These are phyloP conservation scores for Heliocidaris erythrogramma DNA, from an alignment of 35 echinoderm and acorn worm genomes.

Conservation along the genomic window DNA sequence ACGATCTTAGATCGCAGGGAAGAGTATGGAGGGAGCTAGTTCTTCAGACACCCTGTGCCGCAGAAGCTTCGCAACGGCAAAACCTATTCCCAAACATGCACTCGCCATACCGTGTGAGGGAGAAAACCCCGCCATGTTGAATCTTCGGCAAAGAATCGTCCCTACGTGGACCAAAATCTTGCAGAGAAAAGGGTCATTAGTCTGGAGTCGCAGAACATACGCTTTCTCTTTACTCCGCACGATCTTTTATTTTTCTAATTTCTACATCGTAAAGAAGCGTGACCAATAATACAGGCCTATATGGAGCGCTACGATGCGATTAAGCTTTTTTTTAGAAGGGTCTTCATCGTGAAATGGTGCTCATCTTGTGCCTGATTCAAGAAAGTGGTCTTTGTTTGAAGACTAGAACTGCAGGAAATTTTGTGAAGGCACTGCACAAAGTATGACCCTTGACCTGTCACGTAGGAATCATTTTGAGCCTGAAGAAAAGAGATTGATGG, in stretches of 20 bases:
- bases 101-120: neutral
- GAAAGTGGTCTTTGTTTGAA: neutral
- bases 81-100: neutral
- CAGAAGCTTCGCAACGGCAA: neutral
- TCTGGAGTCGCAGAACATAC: neutral
- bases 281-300: neutral
- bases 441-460: constrained; percentile 34
- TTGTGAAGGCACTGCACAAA: constrained; percentile 1
- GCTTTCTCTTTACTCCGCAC: neutral
- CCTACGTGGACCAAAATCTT: neutral
- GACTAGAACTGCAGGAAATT: neutral
- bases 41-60: neutral
- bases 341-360: neutral
- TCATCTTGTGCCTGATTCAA: neutral
- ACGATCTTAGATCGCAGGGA: neutral
- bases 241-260: neutral
- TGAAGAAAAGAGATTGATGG: constrained; percentile 25
- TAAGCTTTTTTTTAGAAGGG: neutral
- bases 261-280: too few species aligned
- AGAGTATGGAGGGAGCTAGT: neutral
- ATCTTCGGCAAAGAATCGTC: neutral
- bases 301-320: neutral
- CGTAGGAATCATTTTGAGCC: constrained; percentile 26
- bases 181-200: neutral
- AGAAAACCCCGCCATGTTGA: neutral